Evolutionary conservation across 2,888 invertebrate species (phyloP).

Genomic region (Saturnia japonica): DNA sequence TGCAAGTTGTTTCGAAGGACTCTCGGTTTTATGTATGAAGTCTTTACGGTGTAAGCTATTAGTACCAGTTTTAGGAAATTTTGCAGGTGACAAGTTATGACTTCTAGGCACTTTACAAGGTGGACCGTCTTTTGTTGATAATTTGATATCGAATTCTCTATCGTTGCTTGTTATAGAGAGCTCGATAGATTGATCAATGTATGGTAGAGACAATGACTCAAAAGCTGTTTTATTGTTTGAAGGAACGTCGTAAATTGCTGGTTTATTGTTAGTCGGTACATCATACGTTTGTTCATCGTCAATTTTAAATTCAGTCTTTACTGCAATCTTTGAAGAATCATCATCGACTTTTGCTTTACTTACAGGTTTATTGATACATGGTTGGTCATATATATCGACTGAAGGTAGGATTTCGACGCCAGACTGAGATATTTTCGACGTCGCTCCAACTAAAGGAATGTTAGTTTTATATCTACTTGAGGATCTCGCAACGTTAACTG

Average conservation of each 20-base stretch:
- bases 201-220: slow-evolving; percentile 72
- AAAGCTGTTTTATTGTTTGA: slow-evolving; percentile 70
- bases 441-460: slow-evolving; percentile 76
- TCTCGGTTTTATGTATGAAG: slow-evolving; percentile 50
- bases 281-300: slow-evolving; percentile 68
- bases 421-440: slow-evolving; percentile 77
- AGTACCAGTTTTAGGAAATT: slow-evolving; percentile 60
- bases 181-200: slow-evolving; percentile 76
- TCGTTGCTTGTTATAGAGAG: slow-evolving; percentile 75
- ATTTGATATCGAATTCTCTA: slow-evolving; percentile 76
- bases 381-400: slow-evolving; percentile 75
- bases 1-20: slow-evolving; percentile 56
- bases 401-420: slow-evolving; percentile 73
- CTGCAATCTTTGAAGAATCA: slow-evolving; percentile 43
- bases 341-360: slow-evolving; percentile 49
- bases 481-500: slow-evolving; percentile 54
- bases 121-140: slow-evolving; percentile 68
- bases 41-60: slow-evolving; percentile 73
- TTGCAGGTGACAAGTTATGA: slow-evolving; percentile 56
- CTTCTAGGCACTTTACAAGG: slow-evolving; percentile 58
- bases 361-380: slow-evolving; percentile 51
- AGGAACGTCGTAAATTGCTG: slow-evolving; percentile 76
- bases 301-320: slow-evolving; percentile 66
- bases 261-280: slow-evolving; percentile 72
- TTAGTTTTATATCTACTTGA: slow-evolving; percentile 69